Evolutionary conservation across 2,888 invertebrate species (phyloP).

Genomic region (Cheilosia variabilis): DNA sequence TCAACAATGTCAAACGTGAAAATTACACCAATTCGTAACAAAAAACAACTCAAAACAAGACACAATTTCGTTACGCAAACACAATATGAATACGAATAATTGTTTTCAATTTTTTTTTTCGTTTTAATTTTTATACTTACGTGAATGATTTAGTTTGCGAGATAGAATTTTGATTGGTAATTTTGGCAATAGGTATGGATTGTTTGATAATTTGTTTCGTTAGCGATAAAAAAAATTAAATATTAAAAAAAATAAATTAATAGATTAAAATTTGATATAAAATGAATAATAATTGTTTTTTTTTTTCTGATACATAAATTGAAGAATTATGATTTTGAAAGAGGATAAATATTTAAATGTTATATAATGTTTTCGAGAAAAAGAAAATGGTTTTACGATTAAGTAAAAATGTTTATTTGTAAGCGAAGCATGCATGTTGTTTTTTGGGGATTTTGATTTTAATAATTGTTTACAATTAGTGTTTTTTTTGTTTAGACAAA

Average conservation of each 20-base stretch:
- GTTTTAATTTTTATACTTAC: slow-evolving; percentile 69
- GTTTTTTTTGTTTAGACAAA: slow-evolving; percentile 50
- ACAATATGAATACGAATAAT: slow-evolving; percentile 56
- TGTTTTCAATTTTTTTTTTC: slow-evolving; percentile 36
- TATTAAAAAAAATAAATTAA: slow-evolving; percentile 63
- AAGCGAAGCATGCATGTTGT: slow-evolving; percentile 73
- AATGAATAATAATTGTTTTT: slow-evolving; percentile 34
- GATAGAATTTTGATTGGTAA: slow-evolving; percentile 74
- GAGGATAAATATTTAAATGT: slow-evolving; percentile 71
- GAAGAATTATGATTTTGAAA: slow-evolving; percentile 68
- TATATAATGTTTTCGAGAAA: slow-evolving; percentile 63
- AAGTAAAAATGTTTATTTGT: slow-evolving; percentile 67
- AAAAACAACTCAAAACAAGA: slow-evolving; percentile 20
- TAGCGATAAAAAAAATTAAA: slow-evolving; percentile 73
- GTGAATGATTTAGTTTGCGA: slow-evolving; percentile 72
- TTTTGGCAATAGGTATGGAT: slow-evolving; percentile 75
- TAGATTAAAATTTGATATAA: slow-evolving; percentile 70
- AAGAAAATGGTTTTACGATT: slow-evolving; percentile 64
- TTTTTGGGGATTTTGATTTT: slow-evolving; percentile 7
- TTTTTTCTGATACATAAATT: slow-evolving; percentile 51
- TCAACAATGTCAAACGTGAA: slow-evolving; percentile 59
- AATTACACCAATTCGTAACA: slow-evolving; percentile 42
- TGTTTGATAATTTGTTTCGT: slow-evolving; percentile 75
- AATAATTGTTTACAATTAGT: slow-evolving; percentile 20
- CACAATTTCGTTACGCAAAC: slow-evolving; percentile 51